phyloP scores from a whole-genome alignment of 1,140 invertebrate genomes.

The Musca vetustissima region DNA sequence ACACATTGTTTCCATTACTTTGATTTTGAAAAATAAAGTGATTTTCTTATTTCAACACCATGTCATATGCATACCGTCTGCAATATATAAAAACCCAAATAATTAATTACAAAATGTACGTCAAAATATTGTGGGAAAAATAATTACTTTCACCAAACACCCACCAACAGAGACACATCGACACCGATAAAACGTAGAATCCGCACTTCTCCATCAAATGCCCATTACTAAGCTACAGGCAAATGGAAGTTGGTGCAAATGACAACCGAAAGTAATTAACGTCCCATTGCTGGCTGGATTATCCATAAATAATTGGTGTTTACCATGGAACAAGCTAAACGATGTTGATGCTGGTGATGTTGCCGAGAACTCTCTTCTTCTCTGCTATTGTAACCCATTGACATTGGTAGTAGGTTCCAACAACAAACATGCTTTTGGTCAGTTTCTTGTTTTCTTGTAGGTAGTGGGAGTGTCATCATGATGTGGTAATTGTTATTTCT shows the following conservation, averaged over 20 bases:
- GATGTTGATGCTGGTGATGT: too few relatives aligned
- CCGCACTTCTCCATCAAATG: neutral
- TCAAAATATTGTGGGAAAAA: slow-evolving; percentile 15
- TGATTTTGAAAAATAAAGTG: too few relatives aligned
- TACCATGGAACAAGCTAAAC: neutral
- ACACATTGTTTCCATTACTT: too few relatives aligned
- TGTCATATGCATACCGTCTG: too few relatives aligned
- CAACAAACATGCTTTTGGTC: too few relatives aligned
- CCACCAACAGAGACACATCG: neutral
- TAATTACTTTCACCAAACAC: slow-evolving; percentile 8
- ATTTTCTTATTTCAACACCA: too few relatives aligned
- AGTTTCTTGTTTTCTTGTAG: too few relatives aligned
- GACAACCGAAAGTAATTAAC: slow-evolving; percentile 45
- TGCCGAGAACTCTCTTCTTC: too few relatives aligned
- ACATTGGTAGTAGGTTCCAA: too few relatives aligned
- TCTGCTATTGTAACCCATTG: too few relatives aligned
- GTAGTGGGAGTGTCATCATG: too few relatives aligned
- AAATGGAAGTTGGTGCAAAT: slow-evolving; percentile 4
- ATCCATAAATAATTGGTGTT: slow-evolving; percentile 53
- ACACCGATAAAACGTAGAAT: neutral
- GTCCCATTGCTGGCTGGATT: slow-evolving; percentile 56
- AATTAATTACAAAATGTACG: slow-evolving; percentile 20
- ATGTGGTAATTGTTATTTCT: too few relatives aligned
- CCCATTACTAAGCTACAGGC: neutral
- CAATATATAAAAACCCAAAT: neutral